phyloP scores from a whole-genome alignment of 64 coral and sea anemone genomes.

The Stylophora pistillata region DNA sequence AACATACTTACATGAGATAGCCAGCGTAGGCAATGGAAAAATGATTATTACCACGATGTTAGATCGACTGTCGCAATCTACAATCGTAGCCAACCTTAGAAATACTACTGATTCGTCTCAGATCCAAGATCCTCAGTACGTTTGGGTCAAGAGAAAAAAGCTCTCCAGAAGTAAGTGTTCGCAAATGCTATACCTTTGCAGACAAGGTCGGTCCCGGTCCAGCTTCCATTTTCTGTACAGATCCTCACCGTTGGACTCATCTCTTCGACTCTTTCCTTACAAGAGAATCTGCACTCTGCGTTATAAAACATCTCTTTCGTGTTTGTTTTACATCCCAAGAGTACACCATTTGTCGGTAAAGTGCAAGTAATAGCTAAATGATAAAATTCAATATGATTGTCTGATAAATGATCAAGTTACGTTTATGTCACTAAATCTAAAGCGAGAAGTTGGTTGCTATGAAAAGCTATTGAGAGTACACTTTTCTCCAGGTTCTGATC shows the following conservation, averaged over 20 bases:
- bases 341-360: background rate
- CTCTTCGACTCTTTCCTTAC: background rate
- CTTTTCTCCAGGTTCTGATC: no score
- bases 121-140: no score
- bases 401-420: no score
- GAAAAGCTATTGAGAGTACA: background rate
- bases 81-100: no score
- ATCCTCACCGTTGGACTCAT: slow-evolving; percentile 4
- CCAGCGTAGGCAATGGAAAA: no score
- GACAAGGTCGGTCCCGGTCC: slow-evolving; percentile 9
- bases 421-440: no score
- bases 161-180: no score
- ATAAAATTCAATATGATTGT: background rate
- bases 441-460: background rate
- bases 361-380: background rate
- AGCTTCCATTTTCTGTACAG: slow-evolving; percentile 22
- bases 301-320: background rate
- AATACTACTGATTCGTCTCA: no score
- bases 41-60: no score
- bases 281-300: background rate
- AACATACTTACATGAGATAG: no score
- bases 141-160: no score
- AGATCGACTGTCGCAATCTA: no score
- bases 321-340: background rate
- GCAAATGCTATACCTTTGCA: slow-evolving; percentile 13